Evolutionary conservation across 2,797 vertebrate species (phyloP).

Genomic region (Pyrrhura leucotis): DNA sequence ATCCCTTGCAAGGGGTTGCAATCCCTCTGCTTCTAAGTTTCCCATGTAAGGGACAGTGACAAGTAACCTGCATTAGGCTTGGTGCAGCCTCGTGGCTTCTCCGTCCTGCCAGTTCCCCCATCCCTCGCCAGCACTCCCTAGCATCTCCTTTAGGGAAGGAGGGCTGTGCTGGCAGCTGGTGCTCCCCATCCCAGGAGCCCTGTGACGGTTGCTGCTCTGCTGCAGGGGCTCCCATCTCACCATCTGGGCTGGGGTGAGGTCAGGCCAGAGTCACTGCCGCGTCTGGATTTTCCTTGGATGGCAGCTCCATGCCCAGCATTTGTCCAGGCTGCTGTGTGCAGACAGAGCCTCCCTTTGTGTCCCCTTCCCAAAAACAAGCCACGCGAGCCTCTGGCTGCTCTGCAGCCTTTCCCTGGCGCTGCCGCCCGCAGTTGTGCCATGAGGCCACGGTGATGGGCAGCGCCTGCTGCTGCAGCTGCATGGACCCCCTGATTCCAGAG

Average conservation of each 20-base stretch:
- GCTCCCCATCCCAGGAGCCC: background rate
- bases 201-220: background rate
- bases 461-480: slow-evolving; percentile 60
- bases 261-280: slow-evolving; percentile 3
- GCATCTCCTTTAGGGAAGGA: background rate
- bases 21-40: background rate
- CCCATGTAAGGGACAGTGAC: background rate
- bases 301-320: slow-evolving; percentile 56
- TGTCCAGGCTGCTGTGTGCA: slow-evolving; percentile 28
- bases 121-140: background rate
- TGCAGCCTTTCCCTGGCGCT: background rate
- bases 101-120: accelerated
- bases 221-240: background rate
- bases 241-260: slow-evolving; percentile 46
- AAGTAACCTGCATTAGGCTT: background rate
- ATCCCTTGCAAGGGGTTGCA: background rate
- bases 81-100: background rate
- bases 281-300: slow-evolving; percentile 63
- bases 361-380: background rate
- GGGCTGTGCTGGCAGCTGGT: background rate
- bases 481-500: accelerated
- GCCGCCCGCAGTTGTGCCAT: background rate
- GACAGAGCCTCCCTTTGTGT: slow-evolving; percentile 67
- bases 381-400: background rate
- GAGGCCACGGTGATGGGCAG: background rate